Evolutionary conservation across 2,888 invertebrate genomes (phyloP), one percentile per base, ranked within the genome.

Genomic region (Prosopocoilus inquinatus): DNA sequence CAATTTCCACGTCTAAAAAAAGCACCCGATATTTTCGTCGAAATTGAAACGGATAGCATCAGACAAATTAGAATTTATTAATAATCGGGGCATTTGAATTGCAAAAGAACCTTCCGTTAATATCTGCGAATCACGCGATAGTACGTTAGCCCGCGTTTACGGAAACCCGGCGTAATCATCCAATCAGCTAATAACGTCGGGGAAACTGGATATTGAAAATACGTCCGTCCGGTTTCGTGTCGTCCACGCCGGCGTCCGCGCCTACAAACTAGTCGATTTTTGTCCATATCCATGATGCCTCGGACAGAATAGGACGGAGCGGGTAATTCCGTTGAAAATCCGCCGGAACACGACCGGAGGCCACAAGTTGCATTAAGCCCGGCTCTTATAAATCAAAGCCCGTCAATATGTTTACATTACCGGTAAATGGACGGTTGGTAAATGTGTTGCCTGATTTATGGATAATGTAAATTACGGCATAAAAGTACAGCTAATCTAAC

Each of bases 351-450:
- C 55, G 49, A 49, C 55, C 44, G 39, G 47, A 51, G 59, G 62
- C 63, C 62, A 47, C 64, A 67, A 64, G 64, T 64, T 64, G 62
- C 66, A 68, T 68, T 65, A 69, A 65, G 64, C 64, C 54, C 39
- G 44, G 64, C 65, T 61, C 64, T 68, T 67, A 70, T 72, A 70
- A 72, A 72, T 72, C 72, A 72, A 66, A 65, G 59, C 62, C 59
- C 64, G 70, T 70, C 72, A 69, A 71, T 73, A 70, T 73, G 72
- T 73, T 71, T 73, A 70, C 70, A 72, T 72, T 72, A 71, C 66
- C 70, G 67, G 68, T 64, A 70, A 71, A 72, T 70, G 70, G 70
- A 68, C 66, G 67, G 61, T 64, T 55, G 65, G 65, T 60, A 66
- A 67, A 69, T 68, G 63, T 65, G 55, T 58, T 61, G 56, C 50